Evolutionary conservation across 2,888 invertebrate species (phyloP), one percentile per base, ranked within the genome.

Genomic region (Meteorus cinctellus): DNA sequence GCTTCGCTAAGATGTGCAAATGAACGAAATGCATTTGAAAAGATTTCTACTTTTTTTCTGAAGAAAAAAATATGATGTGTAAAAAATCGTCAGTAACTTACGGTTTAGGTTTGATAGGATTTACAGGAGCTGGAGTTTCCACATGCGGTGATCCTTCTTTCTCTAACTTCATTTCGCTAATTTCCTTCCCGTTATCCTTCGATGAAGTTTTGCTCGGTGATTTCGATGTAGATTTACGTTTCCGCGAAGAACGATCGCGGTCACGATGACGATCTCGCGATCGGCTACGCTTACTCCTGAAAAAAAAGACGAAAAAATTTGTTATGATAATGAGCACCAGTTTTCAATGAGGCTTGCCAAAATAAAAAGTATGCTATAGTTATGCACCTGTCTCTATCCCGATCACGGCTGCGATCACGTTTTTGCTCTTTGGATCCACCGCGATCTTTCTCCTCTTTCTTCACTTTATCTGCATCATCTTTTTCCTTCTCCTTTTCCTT

Each of bases 401-500:
- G 86, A 75, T 89, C 89, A 74, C 90, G 84, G 72, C 90, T 90
- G 66, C 90, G 86, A 77, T 90, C 90, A 79, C 90, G 85, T 78
- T 89, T 84, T 68, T 86, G 87, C 62, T 90, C 90, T 77, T 89
- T 89, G 0, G 88, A 88, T 4, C 86, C 86, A 19, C 84, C 85
- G 19, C 87, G 85, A 67, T 89, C 89, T 74, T 88, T 89, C n/a
- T 81, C 90, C 74, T 82, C 81, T 67, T 79, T 80, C 65, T 86
- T 90, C 74, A 74, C 60, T 69, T 74, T 74, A 68, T 74, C 74
- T 19, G 62, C 14, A 48, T 90, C 90, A 65, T 91, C 91, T 4
- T 90, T 87, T 55, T 91, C 91, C 74, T 90, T 90, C 51, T 90
- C 90, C 81, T 90, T 89, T 72, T 92, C 92, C 74, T 91, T 91